Conservation (phyloP, 37 sponge, comb jelly and placozoan genomes). For the Halichondria panicea region DNA sequence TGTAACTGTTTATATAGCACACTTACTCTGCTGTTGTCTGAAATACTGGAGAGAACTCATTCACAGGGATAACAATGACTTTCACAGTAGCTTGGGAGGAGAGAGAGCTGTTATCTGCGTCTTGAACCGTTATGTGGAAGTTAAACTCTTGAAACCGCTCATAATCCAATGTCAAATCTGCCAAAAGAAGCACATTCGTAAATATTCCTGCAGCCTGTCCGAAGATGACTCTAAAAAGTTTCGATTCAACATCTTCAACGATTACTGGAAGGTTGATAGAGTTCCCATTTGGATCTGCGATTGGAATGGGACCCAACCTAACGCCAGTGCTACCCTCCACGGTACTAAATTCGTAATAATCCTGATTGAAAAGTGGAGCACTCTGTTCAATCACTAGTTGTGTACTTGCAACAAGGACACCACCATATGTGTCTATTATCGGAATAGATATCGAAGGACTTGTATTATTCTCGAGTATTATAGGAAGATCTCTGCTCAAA, state of each 20-base stretch:
- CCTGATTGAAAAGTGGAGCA: slow-evolving; percentile 20
- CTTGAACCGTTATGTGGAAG: slow-evolving; percentile 19
- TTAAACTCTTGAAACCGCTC: slow-evolving; percentile 1
- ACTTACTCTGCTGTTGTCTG: too few relatives aligned
- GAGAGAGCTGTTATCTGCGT: background rate
- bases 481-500: background rate
- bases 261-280: background rate
- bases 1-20: too few relatives aligned
- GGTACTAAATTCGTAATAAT: background rate
- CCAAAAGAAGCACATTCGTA: background rate
- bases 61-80: slow-evolving; percentile 32
- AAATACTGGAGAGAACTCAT: slow-evolving; percentile 42
- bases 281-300: slow-evolving; percentile 36
- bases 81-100: slow-evolving; percentile 23
- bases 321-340: background rate
- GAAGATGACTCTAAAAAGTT: background rate
- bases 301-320: background rate
- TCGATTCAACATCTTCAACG: background rate
- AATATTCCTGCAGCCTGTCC: too few relatives aligned
- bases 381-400: background rate
- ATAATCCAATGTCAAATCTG: slow-evolving; percentile 15
- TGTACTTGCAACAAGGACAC: background rate
- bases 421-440: slow-evolving; percentile 27
- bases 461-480: background rate
- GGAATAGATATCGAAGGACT: slow-evolving; percentile 1